Percentiles rank a stretch among this genome's conserved stretches.
Evolutionary conservation across 2,113 vertebrate genomes (phyloP).

Genomic region (Isichthys henryi): DNA sequence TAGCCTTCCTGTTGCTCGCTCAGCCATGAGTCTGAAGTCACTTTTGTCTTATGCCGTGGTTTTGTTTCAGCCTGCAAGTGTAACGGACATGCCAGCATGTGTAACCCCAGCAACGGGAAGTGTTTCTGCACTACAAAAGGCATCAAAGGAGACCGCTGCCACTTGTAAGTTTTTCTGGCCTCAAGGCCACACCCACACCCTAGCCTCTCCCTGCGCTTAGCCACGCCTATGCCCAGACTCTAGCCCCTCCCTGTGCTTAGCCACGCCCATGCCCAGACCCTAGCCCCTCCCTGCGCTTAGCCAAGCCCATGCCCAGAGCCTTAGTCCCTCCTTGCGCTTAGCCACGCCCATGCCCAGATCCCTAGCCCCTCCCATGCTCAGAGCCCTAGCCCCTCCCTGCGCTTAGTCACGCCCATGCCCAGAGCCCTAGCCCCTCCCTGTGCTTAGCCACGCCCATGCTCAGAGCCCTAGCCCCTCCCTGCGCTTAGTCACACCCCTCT

Average conservation of each 20-base stretch:
- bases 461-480: constrained; percentile 22
- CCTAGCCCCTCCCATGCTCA: not conserved
- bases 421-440: not conserved
- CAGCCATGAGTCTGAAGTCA: not conserved
- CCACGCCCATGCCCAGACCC: not conserved
- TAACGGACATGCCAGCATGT: constrained; percentile 89
- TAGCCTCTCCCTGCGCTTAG: constrained; percentile 15
- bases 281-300: not conserved
- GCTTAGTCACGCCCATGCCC: not conserved
- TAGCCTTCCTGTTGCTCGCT: not conserved
- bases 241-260: constrained; percentile 19
- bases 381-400: not conserved
- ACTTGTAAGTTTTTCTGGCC: constrained; percentile 74
- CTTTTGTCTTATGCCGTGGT: not conserved
- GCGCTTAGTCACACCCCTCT: not conserved
- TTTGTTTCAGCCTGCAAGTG: constrained; percentile 83
- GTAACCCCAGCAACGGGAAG: constrained; percentile 87
- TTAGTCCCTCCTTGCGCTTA: constrained; percentile 19
- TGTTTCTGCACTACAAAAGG: constrained; percentile 98
- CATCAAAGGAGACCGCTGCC: constrained; percentile 94
- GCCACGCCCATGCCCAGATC: not conserved
- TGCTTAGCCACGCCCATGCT: not conserved
- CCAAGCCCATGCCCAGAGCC: not conserved
- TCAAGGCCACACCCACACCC: not conserved
- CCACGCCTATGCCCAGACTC: not conserved